These are phyloP conservation scores for Trachelus tabidus DNA, from an alignment of 2,888 invertebrate species.

Conservation along the genomic window DNA sequence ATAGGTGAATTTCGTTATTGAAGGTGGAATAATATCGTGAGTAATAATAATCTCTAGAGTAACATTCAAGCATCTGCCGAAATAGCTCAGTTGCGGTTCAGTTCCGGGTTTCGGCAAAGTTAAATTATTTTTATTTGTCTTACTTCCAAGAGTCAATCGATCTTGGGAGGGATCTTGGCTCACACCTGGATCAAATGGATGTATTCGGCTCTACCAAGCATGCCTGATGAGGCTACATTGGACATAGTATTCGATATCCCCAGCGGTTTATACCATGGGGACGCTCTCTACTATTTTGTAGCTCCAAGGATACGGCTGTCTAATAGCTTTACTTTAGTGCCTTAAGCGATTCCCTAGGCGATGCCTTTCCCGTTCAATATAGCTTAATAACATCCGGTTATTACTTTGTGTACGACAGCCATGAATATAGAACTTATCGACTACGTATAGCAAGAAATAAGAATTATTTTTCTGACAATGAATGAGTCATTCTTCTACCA, in stretches of 20 bases:
- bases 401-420: background rate
- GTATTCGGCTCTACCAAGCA: background rate
- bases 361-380: background rate
- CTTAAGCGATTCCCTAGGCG: background rate
- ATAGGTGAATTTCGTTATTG: background rate
- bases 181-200: background rate
- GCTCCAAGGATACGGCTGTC: background rate
- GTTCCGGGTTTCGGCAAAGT: slow-evolving; percentile 18
- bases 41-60: background rate
- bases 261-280: background rate
- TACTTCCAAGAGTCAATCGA: background rate
- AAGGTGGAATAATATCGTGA: too few relatives aligned
- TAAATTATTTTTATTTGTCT: background rate
- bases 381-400: background rate
- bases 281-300: background rate
- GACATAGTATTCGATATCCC: background rate
- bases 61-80: background rate
- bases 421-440: background rate
- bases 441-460: background rate
- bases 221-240: background rate
- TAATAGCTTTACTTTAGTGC: background rate
- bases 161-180: background rate
- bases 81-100: slow-evolving; percentile 23
- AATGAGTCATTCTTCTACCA: background rate
- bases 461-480: background rate